These are phyloP conservation scores for Drosophila testacea DNA, from an alignment of 2,888 invertebrate genomes.

Conservation along the genomic window DNA sequence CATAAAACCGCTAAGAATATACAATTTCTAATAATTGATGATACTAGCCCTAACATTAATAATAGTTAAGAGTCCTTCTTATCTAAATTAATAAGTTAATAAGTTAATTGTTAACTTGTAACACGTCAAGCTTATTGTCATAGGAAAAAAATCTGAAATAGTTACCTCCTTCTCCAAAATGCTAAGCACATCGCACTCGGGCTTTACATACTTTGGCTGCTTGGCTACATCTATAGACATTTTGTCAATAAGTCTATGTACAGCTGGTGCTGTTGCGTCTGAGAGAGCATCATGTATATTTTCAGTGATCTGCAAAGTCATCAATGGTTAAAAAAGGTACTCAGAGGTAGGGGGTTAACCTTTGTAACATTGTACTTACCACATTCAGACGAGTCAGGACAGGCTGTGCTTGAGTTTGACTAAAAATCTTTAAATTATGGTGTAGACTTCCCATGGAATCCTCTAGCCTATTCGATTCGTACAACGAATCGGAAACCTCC, in stretches of 20 bases:
- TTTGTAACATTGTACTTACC: constrained; percentile 48
- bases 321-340: neutral
- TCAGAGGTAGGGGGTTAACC: neutral
- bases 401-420: constrained; percentile 56
- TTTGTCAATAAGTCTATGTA: constrained; percentile 60
- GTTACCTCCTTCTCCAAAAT: constrained; percentile 75
- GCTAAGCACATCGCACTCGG: constrained; percentile 82
- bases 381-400: constrained; percentile 69
- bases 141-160: neutral
- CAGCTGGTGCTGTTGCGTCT: constrained; percentile 60
- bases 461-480: constrained; percentile 81
- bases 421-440: constrained; percentile 56
- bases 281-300: constrained; percentile 76
- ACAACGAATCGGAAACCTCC: constrained; percentile 77
- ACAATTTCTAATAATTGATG: too few species aligned
- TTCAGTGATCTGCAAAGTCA: constrained; percentile 63
- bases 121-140: too few species aligned
- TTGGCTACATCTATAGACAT: constrained; percentile 48
- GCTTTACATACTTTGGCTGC: constrained; percentile 53
- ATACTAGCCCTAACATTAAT: too few species aligned
- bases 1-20: too few species aligned
- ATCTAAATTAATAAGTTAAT: too few species aligned
- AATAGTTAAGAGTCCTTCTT: too few species aligned
- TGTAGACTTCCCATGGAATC: constrained; percentile 70
- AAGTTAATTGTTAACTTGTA: too few species aligned